phyloP scores from a whole-genome alignment of 1,140 invertebrate species.

The Brachionus rotundiformis region DNA sequence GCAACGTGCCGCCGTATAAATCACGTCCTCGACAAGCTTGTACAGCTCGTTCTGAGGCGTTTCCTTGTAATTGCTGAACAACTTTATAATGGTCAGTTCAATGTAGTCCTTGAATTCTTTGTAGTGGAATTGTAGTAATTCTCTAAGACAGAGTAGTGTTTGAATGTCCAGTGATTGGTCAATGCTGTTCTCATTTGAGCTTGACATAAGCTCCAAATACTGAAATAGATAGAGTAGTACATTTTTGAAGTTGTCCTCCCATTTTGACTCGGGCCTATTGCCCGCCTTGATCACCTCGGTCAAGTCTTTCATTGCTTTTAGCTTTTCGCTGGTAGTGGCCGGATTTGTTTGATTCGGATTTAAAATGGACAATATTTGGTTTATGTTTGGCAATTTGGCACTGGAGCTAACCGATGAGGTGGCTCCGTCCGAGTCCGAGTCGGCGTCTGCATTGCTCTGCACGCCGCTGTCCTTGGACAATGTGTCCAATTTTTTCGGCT shows the following conservation, averaged over 20 bases:
- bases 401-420: conserved; percentile 68
- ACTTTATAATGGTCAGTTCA: conserved; percentile 81
- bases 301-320: conserved; percentile 39
- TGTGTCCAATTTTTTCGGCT: conserved; percentile 70
- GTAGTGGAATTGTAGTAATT: conserved; percentile 77
- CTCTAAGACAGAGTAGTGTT: conserved; percentile 75
- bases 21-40: conserved; percentile 70
- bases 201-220: conserved; percentile 69
- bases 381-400: conserved; percentile 20
- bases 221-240: conserved; percentile 75
- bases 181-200: neutral
- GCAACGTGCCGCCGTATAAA: conserved; percentile 73
- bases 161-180: conserved; percentile 61
- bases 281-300: conserved; percentile 44
- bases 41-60: conserved; percentile 12
- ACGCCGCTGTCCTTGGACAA: conserved; percentile 85
- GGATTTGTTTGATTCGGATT: conserved; percentile 55
- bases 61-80: conserved; percentile 79
- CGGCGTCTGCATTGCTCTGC: conserved; percentile 66
- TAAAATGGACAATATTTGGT: neutral
- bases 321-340: conserved; percentile 52
- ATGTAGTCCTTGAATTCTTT: conserved; percentile 79
- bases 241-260: conserved; percentile 66
- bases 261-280: conserved; percentile 36
- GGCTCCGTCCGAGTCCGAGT: conserved; percentile 62